Evolutionary conservation across 37 sponge, comb jelly and placozoan species (phyloP).

Genomic region (Theonella swinhoei): DNA sequence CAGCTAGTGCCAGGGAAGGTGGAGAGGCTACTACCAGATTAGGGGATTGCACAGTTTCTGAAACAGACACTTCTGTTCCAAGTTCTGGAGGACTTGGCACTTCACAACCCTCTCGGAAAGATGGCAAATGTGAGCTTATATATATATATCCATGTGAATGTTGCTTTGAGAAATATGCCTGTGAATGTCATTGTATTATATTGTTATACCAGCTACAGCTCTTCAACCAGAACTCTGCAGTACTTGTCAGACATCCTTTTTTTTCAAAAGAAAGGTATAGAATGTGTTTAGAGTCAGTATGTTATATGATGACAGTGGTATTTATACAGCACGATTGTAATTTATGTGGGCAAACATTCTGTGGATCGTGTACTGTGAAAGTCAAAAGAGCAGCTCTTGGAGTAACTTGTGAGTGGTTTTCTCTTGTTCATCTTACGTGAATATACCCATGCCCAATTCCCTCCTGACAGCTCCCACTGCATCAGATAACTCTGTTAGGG

Average conservation of each 20-base stretch:
- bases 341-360: slow-evolving; percentile 62
- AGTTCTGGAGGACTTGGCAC: not conserved
- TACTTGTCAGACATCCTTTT: slow-evolving; percentile 55
- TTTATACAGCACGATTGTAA: slow-evolving; percentile 59
- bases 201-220: not conserved
- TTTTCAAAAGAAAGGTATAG: slow-evolving; percentile 64
- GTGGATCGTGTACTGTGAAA: slow-evolving; percentile 71
- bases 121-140: not conserved
- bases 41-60: not conserved
- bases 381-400: slow-evolving; percentile 63
- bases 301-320: not conserved
- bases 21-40: not conserved
- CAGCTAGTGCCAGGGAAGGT: not conserved
- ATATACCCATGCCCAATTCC: not conserved
- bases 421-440: not conserved
- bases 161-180: too few relatives aligned
- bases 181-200: too few relatives aligned
- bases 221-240: slow-evolving; percentile 12
- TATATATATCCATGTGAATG: too few relatives aligned
- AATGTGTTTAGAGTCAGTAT: not conserved
- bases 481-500: slow-evolving; percentile 61
- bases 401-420: slow-evolving; percentile 62
- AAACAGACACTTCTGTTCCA: too few relatives aligned
- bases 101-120: not conserved
- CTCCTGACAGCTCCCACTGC: slow-evolving; percentile 62